A percentile compares a stretch with the other conserved stretches of the same genome.
Evolutionary conservation across 2,113 vertebrate genomes (phyloP).

Genomic region (Megaceryle torquata): DNA sequence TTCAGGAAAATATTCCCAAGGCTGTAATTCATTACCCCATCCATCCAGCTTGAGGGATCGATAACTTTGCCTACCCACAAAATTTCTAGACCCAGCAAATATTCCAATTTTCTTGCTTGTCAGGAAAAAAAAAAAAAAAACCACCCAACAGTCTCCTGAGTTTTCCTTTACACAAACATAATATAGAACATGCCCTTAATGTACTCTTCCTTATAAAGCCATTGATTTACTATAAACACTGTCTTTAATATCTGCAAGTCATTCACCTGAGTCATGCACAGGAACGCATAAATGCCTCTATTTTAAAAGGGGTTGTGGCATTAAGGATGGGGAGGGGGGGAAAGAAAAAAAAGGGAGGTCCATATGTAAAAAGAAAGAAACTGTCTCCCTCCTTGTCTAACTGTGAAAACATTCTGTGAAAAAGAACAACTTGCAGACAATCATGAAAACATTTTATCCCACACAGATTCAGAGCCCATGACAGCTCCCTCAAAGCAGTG

Average conservation of each 20-base stretch:
- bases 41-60: neutral
- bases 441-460: conserved; percentile 37
- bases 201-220: neutral
- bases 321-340: neutral
- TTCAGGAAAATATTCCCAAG: neutral
- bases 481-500: neutral
- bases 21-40: neutral
- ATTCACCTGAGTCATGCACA: conserved; percentile 34
- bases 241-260: conserved; percentile 35
- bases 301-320: conserved; percentile 33
- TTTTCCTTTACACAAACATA: neutral
- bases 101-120: neutral
- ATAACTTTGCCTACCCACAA: neutral
- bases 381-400: conserved; percentile 4
- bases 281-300: neutral
- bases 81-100: neutral
- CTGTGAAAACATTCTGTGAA: neutral
- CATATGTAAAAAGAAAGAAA: neutral
- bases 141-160: neutral
- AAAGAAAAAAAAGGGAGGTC: neutral
- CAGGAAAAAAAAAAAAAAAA: neutral
- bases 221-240: conserved; percentile 47
- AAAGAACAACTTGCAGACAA: conserved; percentile 36
- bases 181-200: neutral
- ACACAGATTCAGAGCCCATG: neutral